A percentile compares a stretch with the other conserved stretches of the same genome.
Evolutionary conservation across 2,797 vertebrate species (phyloP).

Genomic region (Microctenopoma steveboyesi): DNA sequence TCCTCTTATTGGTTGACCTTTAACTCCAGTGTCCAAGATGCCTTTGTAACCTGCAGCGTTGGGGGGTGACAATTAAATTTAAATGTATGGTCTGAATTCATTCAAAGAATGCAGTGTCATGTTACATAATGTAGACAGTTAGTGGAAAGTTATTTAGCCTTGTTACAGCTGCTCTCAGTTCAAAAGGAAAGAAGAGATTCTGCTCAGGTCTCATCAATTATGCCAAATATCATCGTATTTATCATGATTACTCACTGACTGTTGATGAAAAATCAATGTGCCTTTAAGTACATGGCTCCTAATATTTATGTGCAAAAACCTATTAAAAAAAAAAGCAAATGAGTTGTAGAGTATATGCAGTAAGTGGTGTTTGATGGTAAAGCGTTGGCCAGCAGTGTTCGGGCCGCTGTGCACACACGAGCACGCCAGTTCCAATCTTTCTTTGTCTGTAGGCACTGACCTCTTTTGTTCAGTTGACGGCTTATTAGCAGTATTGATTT

Average conservation of each 20-base stretch:
- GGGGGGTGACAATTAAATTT: neutral
- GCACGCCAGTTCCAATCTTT: conserved; percentile 57
- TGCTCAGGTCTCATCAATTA: no score
- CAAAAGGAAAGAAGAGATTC: no score
- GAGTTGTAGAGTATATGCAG: conserved; percentile 1
- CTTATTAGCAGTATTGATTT: conserved; percentile 80
- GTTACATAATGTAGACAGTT: neutral
- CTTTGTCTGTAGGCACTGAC: conserved; percentile 74
- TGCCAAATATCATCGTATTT: no score
- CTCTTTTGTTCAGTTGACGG: conserved; percentile 73
- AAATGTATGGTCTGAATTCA: neutral
- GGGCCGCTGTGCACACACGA: conserved; percentile 44
- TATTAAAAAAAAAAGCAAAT: neutral
- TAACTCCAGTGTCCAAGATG: neutral
- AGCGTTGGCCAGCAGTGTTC: neutral
- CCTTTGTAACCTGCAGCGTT: neutral
- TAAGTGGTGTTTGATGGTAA: conserved; percentile 1
- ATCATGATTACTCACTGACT: no score
- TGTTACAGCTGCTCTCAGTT: no score
- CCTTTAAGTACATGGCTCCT: no score
- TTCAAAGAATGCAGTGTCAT: neutral
- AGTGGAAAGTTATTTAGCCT: neutral
- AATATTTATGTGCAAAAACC: no score
- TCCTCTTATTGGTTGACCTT: neutral
- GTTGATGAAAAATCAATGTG: no score